Conservation (phyloP, 1,140 invertebrate species). For the Panagrolaimus sp. region DNA sequence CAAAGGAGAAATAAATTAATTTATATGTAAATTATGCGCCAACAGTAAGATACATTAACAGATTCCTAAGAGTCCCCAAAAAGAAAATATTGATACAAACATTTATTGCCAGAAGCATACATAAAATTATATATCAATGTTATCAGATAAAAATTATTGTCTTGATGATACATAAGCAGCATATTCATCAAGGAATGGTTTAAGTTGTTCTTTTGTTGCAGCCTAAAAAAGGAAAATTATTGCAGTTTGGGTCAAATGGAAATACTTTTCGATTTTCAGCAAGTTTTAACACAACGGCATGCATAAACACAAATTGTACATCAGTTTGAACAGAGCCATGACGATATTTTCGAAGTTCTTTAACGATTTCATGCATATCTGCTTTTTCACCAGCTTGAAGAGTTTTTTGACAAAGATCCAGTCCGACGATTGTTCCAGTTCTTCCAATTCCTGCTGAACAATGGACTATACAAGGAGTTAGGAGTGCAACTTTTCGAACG, state of each 20-base stretch:
- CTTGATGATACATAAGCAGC: slow-evolving; percentile 2
- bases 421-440: slow-evolving; percentile 43
- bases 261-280: slow-evolving; percentile 22
- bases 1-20: too few relatives aligned
- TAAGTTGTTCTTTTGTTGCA: slow-evolving; percentile 1
- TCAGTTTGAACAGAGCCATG: slow-evolving; percentile 44
- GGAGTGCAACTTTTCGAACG: slow-evolving; percentile 14
- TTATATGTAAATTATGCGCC: too few relatives aligned
- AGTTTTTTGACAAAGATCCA: slow-evolving; percentile 34
- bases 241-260: too few relatives aligned
- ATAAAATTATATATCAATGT: too few relatives aligned
- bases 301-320: slow-evolving; percentile 25
- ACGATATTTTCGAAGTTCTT: slow-evolving; percentile 39
- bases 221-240: neutral
- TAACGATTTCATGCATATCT: slow-evolving; percentile 29
- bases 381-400: slow-evolving; percentile 35
- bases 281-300: slow-evolving; percentile 15
- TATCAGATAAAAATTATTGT: too few relatives aligned
- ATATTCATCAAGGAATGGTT: slow-evolving; percentile 21
- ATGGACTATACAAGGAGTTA: slow-evolving; percentile 31
- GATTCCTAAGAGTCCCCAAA: too few relatives aligned
- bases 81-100: too few relatives aligned
- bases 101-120: too few relatives aligned
- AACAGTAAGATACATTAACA: too few relatives aligned
- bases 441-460: slow-evolving; percentile 46